Conservation (phyloP, 2,797 vertebrate genomes). For the Pseudocheirus occidentalis region DNA sequence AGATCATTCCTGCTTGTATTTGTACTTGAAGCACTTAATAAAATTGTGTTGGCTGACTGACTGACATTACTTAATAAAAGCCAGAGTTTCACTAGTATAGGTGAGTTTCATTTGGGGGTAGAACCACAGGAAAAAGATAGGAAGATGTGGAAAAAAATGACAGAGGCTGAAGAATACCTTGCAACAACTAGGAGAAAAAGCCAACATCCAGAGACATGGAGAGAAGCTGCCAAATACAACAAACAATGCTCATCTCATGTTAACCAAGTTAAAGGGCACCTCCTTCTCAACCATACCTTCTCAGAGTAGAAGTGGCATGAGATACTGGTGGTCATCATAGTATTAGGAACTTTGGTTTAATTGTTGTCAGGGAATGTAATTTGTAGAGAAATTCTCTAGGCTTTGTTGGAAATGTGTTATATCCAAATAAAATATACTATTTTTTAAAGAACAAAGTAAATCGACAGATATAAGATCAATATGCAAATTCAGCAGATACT, state of each 20-base stretch:
- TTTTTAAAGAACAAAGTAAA: background rate
- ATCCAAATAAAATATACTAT: background rate
- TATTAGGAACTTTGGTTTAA: background rate
- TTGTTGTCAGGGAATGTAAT: background rate
- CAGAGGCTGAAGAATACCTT: background rate
- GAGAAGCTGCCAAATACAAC: background rate
- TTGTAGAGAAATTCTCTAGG: background rate
- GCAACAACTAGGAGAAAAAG: background rate
- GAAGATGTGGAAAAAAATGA: background rate
- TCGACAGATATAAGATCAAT: background rate
- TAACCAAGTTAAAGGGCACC: background rate
- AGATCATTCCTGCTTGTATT: background rate
- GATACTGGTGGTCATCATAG: background rate
- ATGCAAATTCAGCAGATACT: background rate
- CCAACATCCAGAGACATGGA: background rate
- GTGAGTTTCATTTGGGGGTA: slow-evolving; percentile 6
- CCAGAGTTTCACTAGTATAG: slow-evolving; percentile 29
- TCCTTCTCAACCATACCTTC: background rate
- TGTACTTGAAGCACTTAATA: background rate
- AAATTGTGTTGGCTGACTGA: background rate
- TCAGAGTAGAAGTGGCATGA: background rate
- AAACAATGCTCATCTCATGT: background rate
- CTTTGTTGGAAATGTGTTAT: background rate
- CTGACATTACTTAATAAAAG: background rate
- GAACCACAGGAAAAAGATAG: background rate